Evolutionary conservation across 2,888 invertebrate species (phyloP).

Genomic region (Cistogaster globosa): DNA sequence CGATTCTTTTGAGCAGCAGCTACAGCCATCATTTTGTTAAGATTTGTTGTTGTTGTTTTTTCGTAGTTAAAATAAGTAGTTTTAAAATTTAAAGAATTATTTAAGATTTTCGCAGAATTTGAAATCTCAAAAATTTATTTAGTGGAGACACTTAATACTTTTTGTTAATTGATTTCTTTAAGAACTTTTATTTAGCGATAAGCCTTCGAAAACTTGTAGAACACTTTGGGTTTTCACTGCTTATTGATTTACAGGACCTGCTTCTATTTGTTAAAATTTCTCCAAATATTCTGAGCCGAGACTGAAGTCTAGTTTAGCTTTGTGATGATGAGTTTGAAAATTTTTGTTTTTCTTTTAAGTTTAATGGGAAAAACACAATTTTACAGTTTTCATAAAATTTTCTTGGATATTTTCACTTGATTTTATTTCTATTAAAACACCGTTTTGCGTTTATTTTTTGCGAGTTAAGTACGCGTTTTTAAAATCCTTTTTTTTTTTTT

Average conservation of each 20-base stretch:
- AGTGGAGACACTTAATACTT: slow-evolving; percentile 78
- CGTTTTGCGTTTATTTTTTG: slow-evolving; percentile 36
- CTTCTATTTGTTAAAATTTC: slow-evolving; percentile 71
- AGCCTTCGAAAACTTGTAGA: slow-evolving; percentile 78
- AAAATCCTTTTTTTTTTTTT: slow-evolving; percentile 47
- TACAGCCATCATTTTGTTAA: slow-evolving; percentile 90
- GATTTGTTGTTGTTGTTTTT: slow-evolving; percentile 72
- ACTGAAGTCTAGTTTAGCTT: slow-evolving; percentile 78
- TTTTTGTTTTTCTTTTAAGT: slow-evolving; percentile 63
- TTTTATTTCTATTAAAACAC: slow-evolving; percentile 2
- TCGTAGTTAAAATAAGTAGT: slow-evolving; percentile 65
- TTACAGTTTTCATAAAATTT: slow-evolving; percentile 50
- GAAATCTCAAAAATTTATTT: slow-evolving; percentile 77
- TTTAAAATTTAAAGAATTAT: slow-evolving; percentile 56
- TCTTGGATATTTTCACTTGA: slow-evolving; percentile 54
- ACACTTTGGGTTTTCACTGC: slow-evolving; percentile 79
- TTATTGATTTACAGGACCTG: slow-evolving; percentile 74
- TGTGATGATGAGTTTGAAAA: slow-evolving; percentile 62
- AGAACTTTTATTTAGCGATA: slow-evolving; percentile 60
- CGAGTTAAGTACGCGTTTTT: slow-evolving; percentile 52
- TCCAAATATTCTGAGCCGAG: slow-evolving; percentile 61
- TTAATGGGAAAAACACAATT: slow-evolving; percentile 70
- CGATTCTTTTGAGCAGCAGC: slow-evolving; percentile 96
- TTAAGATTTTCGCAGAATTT: slow-evolving; percentile 57
- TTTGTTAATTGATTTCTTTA: slow-evolving; percentile 69